Evolutionary conservation across 2,888 invertebrate genomes (phyloP).

Genomic region (Synergus japonicus): DNA sequence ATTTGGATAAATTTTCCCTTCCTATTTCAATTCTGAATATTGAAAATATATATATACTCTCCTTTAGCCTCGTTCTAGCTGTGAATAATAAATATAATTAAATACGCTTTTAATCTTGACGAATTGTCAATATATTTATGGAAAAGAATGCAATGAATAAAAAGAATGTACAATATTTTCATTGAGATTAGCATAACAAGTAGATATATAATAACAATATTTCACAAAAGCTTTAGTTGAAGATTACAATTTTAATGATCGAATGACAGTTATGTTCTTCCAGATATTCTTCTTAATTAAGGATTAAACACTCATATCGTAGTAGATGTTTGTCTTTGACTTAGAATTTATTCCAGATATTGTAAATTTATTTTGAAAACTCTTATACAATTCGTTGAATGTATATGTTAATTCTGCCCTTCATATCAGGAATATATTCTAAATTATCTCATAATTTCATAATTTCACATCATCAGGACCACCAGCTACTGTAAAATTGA

Average conservation of each 20-base stretch:
- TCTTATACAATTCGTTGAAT: not conserved
- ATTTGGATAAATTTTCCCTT: too few species aligned
- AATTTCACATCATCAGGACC: not conserved
- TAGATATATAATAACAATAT: conserved; percentile 17
- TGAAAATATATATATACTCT: too few species aligned
- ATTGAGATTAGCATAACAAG: conserved; percentile 15
- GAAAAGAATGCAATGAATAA: not conserved
- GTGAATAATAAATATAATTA: not conserved
- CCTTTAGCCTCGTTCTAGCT: too few species aligned
- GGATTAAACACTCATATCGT: not conserved
- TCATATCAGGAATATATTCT: conserved; percentile 14
- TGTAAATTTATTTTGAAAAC: not conserved
- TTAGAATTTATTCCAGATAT: conserved; percentile 3
- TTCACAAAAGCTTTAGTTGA: conserved; percentile 12
- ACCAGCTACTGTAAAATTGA: conserved; percentile 1
- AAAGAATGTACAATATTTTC: conserved; percentile 15
- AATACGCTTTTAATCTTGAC: conserved; percentile 1
- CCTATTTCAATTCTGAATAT: too few species aligned
- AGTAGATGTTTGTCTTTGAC: not conserved
- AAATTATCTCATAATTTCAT: conserved; percentile 3
- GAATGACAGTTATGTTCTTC: not conserved
- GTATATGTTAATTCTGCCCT: not conserved
- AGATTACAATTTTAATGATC: conserved; percentile 11
- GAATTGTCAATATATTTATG: conserved; percentile 13
- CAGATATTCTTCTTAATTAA: conserved; percentile 11